phyloP scores from a whole-genome alignment of 2,797 vertebrate species.

The Dromococcyx pavoninus region DNA sequence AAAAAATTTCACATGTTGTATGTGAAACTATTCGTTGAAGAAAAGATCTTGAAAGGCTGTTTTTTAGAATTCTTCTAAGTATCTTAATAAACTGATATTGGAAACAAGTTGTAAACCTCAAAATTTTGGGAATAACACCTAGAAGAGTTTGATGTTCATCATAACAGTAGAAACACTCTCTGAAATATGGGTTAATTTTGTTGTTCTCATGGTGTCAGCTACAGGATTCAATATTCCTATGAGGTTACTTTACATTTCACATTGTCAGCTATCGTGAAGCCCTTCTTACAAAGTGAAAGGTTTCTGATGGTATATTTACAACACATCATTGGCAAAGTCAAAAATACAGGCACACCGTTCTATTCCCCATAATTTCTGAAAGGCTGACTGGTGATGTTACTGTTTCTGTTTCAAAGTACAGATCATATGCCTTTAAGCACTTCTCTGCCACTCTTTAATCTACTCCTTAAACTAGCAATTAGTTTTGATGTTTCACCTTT shows the following conservation, averaged over 20 bases:
- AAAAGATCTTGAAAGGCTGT: neutral
- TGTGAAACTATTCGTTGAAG: neutral
- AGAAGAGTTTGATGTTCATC: neutral
- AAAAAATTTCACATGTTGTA: neutral
- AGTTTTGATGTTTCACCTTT: neutral
- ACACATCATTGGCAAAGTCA: fast-evolving
- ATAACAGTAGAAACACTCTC: neutral
- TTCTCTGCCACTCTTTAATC: neutral
- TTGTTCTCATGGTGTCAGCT: neutral
- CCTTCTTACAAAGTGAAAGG: neutral
- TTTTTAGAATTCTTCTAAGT: too few relatives aligned
- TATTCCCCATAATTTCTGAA: neutral
- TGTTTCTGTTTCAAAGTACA: neutral
- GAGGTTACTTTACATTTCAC: neutral
- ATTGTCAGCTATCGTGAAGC: neutral
- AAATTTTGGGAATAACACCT: neutral
- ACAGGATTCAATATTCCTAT: neutral
- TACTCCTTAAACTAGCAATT: neutral
- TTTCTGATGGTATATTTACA: neutral
- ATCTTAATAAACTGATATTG: neutral
- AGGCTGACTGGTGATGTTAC: neutral
- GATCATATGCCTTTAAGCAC: neutral
- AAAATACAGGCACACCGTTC: fast-evolving
- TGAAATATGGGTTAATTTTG: neutral
- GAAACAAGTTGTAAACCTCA: neutral